Evolutionary conservation across 92 coral and sea anemone genomes (phyloP), one percentile per base, ranked within the genome.

Genomic region (Chrysogorgia sp.): DNA sequence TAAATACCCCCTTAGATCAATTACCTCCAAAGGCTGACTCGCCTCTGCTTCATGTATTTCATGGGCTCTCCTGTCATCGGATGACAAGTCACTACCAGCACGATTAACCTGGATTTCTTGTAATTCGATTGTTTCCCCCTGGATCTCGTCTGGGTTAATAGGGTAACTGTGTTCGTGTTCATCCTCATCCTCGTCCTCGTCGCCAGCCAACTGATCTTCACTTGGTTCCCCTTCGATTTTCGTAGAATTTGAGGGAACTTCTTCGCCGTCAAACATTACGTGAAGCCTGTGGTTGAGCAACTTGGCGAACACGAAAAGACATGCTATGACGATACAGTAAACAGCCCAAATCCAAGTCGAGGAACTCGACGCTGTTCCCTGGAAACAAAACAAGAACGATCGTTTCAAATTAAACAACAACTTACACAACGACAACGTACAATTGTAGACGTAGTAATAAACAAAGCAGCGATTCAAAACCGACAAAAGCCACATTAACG

Each of bases 231-330:
- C 79, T 41, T 72, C 79, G 10, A 34, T 33, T 40, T 53, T 72
- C 24, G 63, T 3, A 2, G 9, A 28, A 57, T 89, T 91, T 13
- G 92, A 86, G 29, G 90, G 97, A 55, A 92, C 83, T 68, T 96
- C 99, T 56, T 92, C 99, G 20, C 97, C 93, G 52, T 94, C 98
- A 71, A 94, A 96, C 99, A 96, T 96, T 29, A 83, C 59, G 74
- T 96, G 99, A 13, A 96, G 91, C 22, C 99, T 81, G 79, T 89
- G 92, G 85, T 92, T 96, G 55, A 96, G 77, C 55, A 79, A 83
- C 75, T 96, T 96, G 61, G 92, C 83, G 20, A 88, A 87, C 45
- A 90, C 61, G 76, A 96, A 92, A 47, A 96, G 77, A 55, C 88
- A 69, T 22, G 92, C 99, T 60, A 96, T 88, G 31, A 89, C 67